Evolutionary conservation across 1,140 invertebrate species (phyloP).

Genomic region (Tetramorium parvispinum): DNA sequence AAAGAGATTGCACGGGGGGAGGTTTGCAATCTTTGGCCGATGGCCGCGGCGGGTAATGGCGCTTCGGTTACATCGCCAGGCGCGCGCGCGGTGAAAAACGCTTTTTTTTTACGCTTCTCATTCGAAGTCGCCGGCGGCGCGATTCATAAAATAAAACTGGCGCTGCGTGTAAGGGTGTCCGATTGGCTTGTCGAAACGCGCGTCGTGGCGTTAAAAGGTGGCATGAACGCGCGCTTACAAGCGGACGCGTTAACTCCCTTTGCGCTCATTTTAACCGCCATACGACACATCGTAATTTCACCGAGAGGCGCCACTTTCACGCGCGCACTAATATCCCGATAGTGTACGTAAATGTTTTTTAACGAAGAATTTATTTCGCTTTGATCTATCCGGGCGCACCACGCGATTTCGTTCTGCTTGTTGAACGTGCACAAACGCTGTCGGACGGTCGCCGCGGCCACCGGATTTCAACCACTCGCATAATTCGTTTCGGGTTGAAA

Average conservation of each 20-base stretch:
- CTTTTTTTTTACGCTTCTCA: constrained; percentile 25
- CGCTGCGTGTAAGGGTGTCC: constrained; percentile 24
- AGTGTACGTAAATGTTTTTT: constrained; percentile 17
- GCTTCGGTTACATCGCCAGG: constrained; percentile 15
- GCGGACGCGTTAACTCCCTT: constrained; percentile 27
- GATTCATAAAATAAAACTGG: constrained; percentile 52
- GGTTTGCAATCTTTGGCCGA: constrained; percentile 31
- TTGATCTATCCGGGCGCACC: constrained; percentile 13
- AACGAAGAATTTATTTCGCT: constrained; percentile 45
- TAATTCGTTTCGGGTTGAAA: neutral
- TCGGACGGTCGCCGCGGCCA: neutral
- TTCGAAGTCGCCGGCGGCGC: constrained; percentile 24
- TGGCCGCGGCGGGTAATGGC: neutral
- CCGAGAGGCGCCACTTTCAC: constrained; percentile 32
- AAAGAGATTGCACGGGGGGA: constrained; percentile 16
- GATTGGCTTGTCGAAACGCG: constrained; percentile 29
- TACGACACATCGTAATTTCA: constrained; percentile 28
- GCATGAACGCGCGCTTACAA: constrained; percentile 6
- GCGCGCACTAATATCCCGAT: constrained; percentile 22
- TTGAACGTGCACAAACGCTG: constrained; percentile 21
- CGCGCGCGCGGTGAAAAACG: neutral
- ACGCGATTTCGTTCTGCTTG: constrained; percentile 28
- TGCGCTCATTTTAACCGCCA: constrained; percentile 21
- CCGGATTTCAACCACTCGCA: neutral
- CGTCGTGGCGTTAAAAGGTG: constrained; percentile 8